Evolutionary conservation across 2,797 vertebrate genomes (phyloP).

Genomic region (Ctenochaetus hawaiiensis): DNA sequence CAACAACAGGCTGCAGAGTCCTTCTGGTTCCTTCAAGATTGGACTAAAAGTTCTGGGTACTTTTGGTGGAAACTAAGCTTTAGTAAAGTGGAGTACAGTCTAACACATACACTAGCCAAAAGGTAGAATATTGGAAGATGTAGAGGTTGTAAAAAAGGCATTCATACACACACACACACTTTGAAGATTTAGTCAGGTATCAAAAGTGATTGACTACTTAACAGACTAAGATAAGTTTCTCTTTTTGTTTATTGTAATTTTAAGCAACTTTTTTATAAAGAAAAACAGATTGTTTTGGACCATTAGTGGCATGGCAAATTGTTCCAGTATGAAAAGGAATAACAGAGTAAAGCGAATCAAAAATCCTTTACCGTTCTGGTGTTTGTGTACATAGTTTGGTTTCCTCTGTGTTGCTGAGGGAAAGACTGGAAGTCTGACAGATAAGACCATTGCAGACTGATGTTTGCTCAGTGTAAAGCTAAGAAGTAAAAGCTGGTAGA

Average conservation of each 20-base stretch:
- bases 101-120: not conserved
- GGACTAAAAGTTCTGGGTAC: too few species aligned
- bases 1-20: too few species aligned
- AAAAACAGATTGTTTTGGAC: not conserved
- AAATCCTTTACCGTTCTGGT: constrained; percentile 8
- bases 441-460: constrained; percentile 27
- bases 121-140: not conserved
- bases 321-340: constrained; percentile 2
- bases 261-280: not conserved
- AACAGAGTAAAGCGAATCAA: not conserved
- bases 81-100: not conserved
- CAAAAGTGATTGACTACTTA: not conserved
- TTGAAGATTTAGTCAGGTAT: not conserved
- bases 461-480: constrained; percentile 47
- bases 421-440: constrained; percentile 18
- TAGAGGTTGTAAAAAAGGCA: not conserved
- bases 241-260: not conserved
- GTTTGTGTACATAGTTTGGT: constrained; percentile 2
- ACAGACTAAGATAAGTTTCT: not conserved
- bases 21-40: too few species aligned
- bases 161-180: not conserved
- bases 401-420: constrained; percentile 33
- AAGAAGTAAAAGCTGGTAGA: constrained; percentile 21
- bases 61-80: not conserved
- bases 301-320: not conserved